These are phyloP conservation scores for Megamerina dolium DNA, from an alignment of 2,888 invertebrate species.

Conservation along the genomic window DNA sequence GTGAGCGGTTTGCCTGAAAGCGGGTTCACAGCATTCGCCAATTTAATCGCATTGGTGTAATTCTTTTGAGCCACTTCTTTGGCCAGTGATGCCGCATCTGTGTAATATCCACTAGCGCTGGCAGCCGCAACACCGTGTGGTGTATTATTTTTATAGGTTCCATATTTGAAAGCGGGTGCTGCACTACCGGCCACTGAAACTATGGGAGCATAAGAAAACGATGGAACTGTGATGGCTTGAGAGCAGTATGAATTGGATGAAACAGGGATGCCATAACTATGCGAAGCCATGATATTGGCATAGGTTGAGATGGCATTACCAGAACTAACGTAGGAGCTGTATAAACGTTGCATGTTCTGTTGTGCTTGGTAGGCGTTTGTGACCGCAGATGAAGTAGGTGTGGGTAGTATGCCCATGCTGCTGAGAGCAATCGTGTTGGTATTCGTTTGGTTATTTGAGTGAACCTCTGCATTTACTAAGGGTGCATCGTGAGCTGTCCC, in stretches of 20 bases:
- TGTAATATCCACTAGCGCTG: constrained; percentile 25
- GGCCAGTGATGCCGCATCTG: constrained; percentile 63
- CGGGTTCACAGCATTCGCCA: constrained; percentile 51
- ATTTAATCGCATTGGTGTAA: constrained; percentile 68
- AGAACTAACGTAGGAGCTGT: constrained; percentile 26
- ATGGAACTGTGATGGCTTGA: constrained; percentile 20
- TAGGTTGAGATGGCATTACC: constrained; percentile 22
- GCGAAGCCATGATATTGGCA: constrained; percentile 17
- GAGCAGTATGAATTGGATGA: constrained; percentile 19
- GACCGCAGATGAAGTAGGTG: constrained; percentile 19
- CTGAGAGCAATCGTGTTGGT: constrained; percentile 5
- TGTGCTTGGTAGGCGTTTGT: constrained; percentile 26
- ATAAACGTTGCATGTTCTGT: constrained; percentile 31
- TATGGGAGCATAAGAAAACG: constrained; percentile 8
- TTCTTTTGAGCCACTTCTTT: constrained; percentile 80
- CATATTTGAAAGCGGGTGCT: constrained; percentile 25
- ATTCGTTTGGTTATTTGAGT: too few species aligned
- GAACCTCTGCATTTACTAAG: too few species aligned
- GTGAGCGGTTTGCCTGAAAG: constrained; percentile 53
- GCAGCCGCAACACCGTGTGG: constrained; percentile 19
- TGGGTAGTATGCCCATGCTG: constrained; percentile 29
- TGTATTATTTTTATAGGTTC: constrained; percentile 24
- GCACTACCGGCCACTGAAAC: constrained; percentile 24
- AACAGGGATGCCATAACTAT: constrained; percentile 6
- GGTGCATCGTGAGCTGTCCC: constrained; percentile 14